Evolutionary conservation across 2,888 invertebrate genomes (phyloP).

Genomic region (Troides helena): DNA sequence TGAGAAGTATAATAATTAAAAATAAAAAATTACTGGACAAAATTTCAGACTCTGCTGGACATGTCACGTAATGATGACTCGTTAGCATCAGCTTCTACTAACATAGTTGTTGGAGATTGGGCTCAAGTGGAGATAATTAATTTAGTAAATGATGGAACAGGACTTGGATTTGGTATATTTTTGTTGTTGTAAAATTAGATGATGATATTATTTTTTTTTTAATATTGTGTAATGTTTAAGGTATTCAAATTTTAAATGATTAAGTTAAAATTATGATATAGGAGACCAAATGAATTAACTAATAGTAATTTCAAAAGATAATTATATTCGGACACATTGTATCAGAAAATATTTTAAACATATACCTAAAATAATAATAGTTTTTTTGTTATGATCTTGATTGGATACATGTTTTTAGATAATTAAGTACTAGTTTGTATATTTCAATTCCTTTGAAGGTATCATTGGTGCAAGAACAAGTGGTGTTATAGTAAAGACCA

Average conservation of each 20-base stretch:
- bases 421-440: neutral
- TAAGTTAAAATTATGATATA: neutral
- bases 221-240: neutral
- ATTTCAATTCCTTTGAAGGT: conserved; percentile 56
- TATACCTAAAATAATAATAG: neutral
- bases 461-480: conserved; percentile 98
- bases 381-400: neutral
- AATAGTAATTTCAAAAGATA: neutral
- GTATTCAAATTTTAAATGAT: neutral
- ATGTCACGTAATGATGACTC: conserved; percentile 81
- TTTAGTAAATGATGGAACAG: conserved; percentile 97
- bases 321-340: neutral
- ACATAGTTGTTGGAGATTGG: conserved; percentile 90
- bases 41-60: conserved; percentile 72
- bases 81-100: conserved; percentile 60
- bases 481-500: conserved; percentile 99
- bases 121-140: conserved; percentile 99
- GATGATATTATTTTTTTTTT: conserved; percentile 1
- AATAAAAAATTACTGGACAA: too few species aligned
- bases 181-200: neutral
- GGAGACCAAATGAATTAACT: too few species aligned
- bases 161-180: conserved; percentile 93
- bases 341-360: neutral
- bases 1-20: too few species aligned
- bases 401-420: too few species aligned